Evolutionary conservation across 2,888 invertebrate genomes (phyloP).

Genomic region (Stomorhina lunata): DNA sequence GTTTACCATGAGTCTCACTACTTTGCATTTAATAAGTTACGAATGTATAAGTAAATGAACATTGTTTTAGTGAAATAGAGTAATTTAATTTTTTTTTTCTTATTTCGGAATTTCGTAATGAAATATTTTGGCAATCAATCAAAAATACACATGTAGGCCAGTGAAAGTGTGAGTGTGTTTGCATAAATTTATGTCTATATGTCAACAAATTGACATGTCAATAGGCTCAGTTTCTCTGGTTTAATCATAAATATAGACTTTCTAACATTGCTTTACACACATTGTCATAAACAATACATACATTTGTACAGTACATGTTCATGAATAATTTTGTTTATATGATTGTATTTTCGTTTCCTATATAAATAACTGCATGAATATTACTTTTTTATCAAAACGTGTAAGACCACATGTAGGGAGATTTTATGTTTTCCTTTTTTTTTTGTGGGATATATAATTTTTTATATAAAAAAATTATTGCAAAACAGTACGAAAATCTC

Average conservation of each 20-base stretch:
- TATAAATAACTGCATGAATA: background rate
- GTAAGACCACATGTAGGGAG: background rate
- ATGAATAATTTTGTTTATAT: too few relatives aligned
- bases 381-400: background rate
- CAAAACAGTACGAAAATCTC: too few relatives aligned
- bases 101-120: background rate
- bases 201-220: constrained; percentile 14
- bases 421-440: background rate
- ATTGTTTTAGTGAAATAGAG: constrained; percentile 2
- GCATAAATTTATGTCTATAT: constrained; percentile 10
- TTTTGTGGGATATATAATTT: background rate
- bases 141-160: constrained; percentile 18
- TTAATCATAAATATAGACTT: background rate
- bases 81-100: background rate
- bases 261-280: background rate
- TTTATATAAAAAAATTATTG: background rate
- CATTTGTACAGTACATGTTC: background rate
- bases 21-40: background rate
- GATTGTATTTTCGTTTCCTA: background rate
- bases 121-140: constrained; percentile 58
- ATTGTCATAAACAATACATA: too few relatives aligned
- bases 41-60: constrained; percentile 15
- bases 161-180: background rate
- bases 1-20: background rate
- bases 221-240: constrained; percentile 19